These are phyloP conservation scores for Podilymbus podiceps DNA, from an alignment of 2,113 vertebrate species.

Conservation along the genomic window DNA sequence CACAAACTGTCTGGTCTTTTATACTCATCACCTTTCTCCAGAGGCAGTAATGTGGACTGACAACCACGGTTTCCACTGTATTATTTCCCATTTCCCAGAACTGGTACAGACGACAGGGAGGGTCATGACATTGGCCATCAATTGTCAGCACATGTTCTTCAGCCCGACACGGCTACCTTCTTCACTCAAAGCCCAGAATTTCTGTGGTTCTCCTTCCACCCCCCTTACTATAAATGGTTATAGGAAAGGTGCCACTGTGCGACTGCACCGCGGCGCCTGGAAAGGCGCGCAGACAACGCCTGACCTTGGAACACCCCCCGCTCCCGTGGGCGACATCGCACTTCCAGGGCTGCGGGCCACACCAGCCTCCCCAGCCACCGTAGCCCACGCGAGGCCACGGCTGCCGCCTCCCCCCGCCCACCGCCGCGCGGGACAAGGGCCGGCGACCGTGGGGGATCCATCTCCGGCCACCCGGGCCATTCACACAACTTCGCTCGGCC, in stretches of 20 bases:
- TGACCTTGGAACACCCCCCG: not conserved
- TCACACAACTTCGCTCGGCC: too few species aligned
- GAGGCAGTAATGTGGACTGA: not conserved
- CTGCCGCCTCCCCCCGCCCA: not conserved
- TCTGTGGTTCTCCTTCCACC: too few species aligned
- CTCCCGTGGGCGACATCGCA: rapidly evolving
- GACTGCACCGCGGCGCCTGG: not conserved
- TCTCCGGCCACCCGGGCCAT: not conserved
- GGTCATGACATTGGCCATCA: not conserved
- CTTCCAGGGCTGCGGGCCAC: not conserved
- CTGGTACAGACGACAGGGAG: not conserved
- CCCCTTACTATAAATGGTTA: rapidly evolving
- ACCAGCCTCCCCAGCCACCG: not conserved
- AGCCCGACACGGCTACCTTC: not conserved
- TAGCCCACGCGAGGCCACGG: not conserved
- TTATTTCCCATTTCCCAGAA: not conserved
- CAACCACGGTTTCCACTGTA: not conserved
- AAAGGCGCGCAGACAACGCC: not conserved
- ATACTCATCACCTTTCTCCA: not conserved
- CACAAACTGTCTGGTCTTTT: not conserved
- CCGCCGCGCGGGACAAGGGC: not conserved
- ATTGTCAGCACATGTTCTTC: not conserved
- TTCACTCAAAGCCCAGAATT: not conserved
- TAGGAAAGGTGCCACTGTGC: not conserved
- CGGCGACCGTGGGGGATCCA: not conserved